These are phyloP conservation scores for Cataglyphis altisquamis DNA, from an alignment of 2,888 invertebrate species.

Conservation along the genomic window DNA sequence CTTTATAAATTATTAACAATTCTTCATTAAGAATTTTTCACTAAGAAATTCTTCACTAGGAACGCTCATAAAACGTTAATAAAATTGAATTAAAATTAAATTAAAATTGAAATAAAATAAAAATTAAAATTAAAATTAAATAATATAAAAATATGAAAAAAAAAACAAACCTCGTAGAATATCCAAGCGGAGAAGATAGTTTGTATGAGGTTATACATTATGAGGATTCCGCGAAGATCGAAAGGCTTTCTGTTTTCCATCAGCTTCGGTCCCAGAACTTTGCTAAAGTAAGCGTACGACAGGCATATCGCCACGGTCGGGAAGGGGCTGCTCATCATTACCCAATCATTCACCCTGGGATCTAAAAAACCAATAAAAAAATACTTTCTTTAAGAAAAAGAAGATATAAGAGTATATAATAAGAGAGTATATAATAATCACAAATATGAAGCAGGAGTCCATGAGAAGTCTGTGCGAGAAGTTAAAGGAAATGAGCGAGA, in stretches of 20 bases:
- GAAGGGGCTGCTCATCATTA: constrained; percentile 95
- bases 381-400: neutral
- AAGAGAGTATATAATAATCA: neutral
- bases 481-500: neutral
- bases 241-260: constrained; percentile 97
- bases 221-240: constrained; percentile 92
- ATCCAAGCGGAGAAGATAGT: constrained; percentile 96
- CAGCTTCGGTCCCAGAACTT: constrained; percentile 93
- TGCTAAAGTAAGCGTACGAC: constrained; percentile 94
- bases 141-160: neutral
- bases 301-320: constrained; percentile 95
- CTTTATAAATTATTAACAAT: neutral
- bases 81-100: too few species aligned
- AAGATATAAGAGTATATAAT: neutral
- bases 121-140: neutral
- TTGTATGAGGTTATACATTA: constrained; percentile 96
- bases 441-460: neutral
- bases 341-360: constrained; percentile 95
- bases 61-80: neutral
- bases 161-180: constrained; percentile 93
- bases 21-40: too few species aligned
- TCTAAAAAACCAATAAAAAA: constrained; percentile 87
- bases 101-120: too few species aligned
- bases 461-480: neutral
- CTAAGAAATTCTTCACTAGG: neutral